Conservation (phyloP, 92 coral and sea anemone species). For the Zoanthus gigantus region DNA sequence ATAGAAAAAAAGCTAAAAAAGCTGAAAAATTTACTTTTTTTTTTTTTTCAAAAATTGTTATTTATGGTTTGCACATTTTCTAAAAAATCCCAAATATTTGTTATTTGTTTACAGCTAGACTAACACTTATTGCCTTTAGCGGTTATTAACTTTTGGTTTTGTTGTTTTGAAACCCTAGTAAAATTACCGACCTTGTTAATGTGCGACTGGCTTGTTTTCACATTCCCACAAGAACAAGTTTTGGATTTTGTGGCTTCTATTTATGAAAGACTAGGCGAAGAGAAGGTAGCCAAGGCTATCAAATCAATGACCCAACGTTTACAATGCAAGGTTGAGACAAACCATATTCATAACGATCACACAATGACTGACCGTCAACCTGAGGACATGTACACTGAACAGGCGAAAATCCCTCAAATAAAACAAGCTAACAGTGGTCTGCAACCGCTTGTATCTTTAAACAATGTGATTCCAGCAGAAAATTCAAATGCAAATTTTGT, state of each 20-base stretch:
- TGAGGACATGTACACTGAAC: not conserved
- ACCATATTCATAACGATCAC: not conserved
- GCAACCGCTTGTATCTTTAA: not conserved
- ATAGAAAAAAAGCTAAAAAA: too few species aligned
- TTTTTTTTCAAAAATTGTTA: too few species aligned
- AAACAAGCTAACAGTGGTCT: not conserved
- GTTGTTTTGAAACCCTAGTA: slow-evolving; percentile 21
- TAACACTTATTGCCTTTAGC: not conserved
- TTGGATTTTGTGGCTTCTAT: slow-evolving; percentile 20
- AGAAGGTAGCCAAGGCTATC: slow-evolving; percentile 8
- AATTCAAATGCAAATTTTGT: not conserved
- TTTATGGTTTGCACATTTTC: too few species aligned
- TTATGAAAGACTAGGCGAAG: slow-evolving; percentile 28
- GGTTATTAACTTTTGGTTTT: not conserved
- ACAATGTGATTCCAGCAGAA: not conserved
- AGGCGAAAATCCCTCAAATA: not conserved
- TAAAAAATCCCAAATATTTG: too few species aligned
- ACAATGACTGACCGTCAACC: not conserved
- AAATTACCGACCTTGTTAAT: slow-evolving; percentile 45
- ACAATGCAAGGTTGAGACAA: not conserved
- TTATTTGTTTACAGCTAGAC: too few species aligned
- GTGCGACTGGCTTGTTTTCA: slow-evolving; percentile 59
- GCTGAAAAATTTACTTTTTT: too few species aligned
- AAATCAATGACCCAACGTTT: slow-evolving; percentile 12
- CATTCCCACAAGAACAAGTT: slow-evolving; percentile 30